Conservation (phyloP, 2,888 invertebrate genomes). For the Calameuta filiformis region DNA sequence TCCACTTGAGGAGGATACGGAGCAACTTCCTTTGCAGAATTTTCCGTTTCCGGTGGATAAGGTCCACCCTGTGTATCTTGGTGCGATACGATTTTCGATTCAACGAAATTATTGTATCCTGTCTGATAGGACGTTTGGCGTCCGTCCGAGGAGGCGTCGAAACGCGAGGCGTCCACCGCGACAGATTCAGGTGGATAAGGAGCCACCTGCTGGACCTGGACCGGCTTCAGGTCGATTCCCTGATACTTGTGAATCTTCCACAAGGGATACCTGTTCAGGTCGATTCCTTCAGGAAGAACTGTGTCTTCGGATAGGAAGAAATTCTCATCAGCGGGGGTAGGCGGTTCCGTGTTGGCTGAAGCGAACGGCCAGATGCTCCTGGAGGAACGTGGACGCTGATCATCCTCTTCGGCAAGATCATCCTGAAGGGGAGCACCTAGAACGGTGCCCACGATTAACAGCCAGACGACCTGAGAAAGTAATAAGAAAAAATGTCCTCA, state of each 20-base stretch:
- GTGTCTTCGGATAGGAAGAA: conserved; percentile 16
- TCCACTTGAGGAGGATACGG: background rate
- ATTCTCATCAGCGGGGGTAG: background rate
- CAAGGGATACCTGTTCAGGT: conserved; percentile 31
- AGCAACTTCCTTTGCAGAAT: background rate
- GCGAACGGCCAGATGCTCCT: conserved; percentile 21
- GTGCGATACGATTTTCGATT: background rate
- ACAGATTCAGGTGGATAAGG: conserved; percentile 10
- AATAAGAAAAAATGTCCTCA: background rate
- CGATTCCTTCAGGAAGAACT: conserved; percentile 15
- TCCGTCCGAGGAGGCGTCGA: conserved; percentile 8
- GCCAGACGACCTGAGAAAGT: background rate
- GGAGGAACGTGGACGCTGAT: background rate
- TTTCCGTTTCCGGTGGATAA: background rate
- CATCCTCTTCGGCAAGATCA: background rate
- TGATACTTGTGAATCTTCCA: conserved; percentile 40
- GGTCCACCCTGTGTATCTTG: background rate
- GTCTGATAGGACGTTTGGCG: background rate
- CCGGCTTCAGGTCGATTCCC: conserved; percentile 34
- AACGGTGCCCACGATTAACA: background rate
- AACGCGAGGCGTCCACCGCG: conserved; percentile 8
- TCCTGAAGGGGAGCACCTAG: background rate
- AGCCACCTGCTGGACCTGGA: conserved; percentile 17
- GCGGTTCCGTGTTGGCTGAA: background rate
- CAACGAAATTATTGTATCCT: conserved; percentile 11